Percentiles rank a stretch among this genome's conserved stretches.
Evolutionary conservation across 2,113 vertebrate genomes (phyloP).

Genomic region (Cynopterus brachyotis): DNA sequence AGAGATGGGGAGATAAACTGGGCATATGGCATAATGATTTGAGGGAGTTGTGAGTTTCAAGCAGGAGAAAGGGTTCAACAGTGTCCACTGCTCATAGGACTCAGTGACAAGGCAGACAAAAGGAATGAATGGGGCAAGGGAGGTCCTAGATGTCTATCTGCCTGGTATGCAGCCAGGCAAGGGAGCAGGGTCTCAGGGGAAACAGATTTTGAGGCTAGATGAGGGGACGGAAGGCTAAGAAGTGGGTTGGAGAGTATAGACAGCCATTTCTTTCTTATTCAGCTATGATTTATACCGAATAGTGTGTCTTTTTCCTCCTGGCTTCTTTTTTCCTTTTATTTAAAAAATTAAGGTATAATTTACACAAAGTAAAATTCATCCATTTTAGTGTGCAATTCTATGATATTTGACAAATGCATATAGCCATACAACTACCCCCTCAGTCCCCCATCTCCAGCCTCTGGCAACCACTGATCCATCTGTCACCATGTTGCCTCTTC

Average conservation of each 20-base stretch:
- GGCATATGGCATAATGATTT: background rate
- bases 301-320: background rate
- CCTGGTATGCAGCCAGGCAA: background rate
- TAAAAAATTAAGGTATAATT: background rate
- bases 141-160: background rate
- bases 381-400: background rate
- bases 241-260: background rate
- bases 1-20: background rate
- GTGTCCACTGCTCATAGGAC: background rate
- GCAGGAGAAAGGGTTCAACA: background rate
- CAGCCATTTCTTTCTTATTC: background rate
- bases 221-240: background rate
- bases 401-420: background rate
- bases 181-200: background rate
- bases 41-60: background rate
- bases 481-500: background rate
- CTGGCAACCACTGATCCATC: background rate
- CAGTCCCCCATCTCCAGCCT: background rate
- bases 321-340: background rate
- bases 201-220: background rate
- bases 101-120: background rate
- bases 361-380: background rate
- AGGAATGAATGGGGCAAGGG: accelerated
- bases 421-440: too few species aligned
- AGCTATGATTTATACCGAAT: too few species aligned